Evolutionary conservation across 1,140 invertebrate species (phyloP).

Genomic region (Nymphalis io): DNA sequence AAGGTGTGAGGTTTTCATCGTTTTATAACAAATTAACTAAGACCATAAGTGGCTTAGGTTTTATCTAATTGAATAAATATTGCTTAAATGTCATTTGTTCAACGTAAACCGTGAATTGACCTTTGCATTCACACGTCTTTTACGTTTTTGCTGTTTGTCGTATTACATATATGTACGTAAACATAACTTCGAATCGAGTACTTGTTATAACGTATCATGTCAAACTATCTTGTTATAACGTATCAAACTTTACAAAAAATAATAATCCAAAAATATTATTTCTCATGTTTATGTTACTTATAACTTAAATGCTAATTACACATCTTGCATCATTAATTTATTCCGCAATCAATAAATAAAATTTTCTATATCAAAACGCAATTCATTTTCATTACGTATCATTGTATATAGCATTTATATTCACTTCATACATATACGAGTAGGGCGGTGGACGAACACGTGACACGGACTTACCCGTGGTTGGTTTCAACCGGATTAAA

Average conservation of each 20-base stretch:
- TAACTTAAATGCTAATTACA: too few relatives aligned
- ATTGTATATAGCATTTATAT: neutral
- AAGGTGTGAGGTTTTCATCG: constrained; percentile 31
- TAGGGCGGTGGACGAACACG: constrained; percentile 2
- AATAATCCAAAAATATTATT: too few relatives aligned
- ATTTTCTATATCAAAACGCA: neutral
- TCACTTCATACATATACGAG: neutral
- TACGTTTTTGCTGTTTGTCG: constrained; percentile 3
- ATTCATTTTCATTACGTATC: neutral
- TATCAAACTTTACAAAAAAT: too few relatives aligned
- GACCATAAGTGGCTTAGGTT: constrained; percentile 15
- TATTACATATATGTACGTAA: constrained; percentile 1
- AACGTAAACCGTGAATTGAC: neutral
- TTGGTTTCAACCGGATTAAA: constrained; percentile 25
- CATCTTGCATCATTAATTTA: too few relatives aligned
- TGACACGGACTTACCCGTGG: constrained; percentile 3
- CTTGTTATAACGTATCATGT: neutral
- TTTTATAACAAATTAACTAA: constrained; percentile 11
- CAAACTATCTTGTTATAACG: too few relatives aligned
- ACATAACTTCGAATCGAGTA: neutral
- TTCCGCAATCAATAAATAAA: too few relatives aligned
- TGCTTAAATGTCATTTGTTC: neutral
- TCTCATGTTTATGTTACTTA: too few relatives aligned
- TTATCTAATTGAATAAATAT: constrained; percentile 7
- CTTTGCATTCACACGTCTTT: neutral